phyloP scores from a whole-genome alignment of 2,888 invertebrate genomes.

The Venustoraphidia nigricollis region DNA sequence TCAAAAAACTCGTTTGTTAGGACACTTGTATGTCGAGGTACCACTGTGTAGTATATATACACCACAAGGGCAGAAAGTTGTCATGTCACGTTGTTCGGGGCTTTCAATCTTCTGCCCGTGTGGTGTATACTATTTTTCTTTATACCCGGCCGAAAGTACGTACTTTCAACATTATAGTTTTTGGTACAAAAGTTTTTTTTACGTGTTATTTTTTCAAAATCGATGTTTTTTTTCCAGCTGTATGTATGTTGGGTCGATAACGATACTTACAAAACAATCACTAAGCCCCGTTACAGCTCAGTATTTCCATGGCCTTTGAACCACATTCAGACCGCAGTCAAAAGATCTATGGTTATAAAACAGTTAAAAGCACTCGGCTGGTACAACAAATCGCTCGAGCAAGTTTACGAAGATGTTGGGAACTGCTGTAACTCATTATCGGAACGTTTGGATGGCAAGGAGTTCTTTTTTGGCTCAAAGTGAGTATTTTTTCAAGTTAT shows the following conservation, averaged over 20 bases:
- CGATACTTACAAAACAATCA: constrained; percentile 64
- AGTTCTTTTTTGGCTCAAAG: constrained; percentile 69
- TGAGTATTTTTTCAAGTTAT: constrained; percentile 32
- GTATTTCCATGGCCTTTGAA: constrained; percentile 91
- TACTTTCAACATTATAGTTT: too few species aligned
- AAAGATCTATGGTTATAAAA: constrained; percentile 51
- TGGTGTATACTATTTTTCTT: too few species aligned
- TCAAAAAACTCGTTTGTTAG: too few species aligned
- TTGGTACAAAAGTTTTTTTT: constrained; percentile 5
- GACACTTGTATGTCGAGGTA: too few species aligned
- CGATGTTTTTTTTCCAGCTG: too few species aligned
- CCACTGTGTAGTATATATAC: too few species aligned
- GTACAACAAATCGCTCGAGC: constrained; percentile 62
- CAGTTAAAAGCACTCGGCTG: constrained; percentile 67
- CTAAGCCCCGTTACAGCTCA: constrained; percentile 70
- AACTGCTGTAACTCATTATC: constrained; percentile 80
- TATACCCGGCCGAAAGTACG: too few species aligned
- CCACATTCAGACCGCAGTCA: constrained; percentile 61
- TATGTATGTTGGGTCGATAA: constrained; percentile 81
- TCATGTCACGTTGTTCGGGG: too few species aligned
- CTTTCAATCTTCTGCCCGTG: too few species aligned
- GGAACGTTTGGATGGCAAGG: constrained; percentile 61
- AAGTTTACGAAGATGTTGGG: constrained; percentile 63
- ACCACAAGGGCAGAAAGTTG: too few species aligned
- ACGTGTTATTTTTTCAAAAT: too few species aligned